These are phyloP conservation scores for Ctenomys sociabilis DNA, from an alignment of 2,113 vertebrate species.

Conservation along the genomic window DNA sequence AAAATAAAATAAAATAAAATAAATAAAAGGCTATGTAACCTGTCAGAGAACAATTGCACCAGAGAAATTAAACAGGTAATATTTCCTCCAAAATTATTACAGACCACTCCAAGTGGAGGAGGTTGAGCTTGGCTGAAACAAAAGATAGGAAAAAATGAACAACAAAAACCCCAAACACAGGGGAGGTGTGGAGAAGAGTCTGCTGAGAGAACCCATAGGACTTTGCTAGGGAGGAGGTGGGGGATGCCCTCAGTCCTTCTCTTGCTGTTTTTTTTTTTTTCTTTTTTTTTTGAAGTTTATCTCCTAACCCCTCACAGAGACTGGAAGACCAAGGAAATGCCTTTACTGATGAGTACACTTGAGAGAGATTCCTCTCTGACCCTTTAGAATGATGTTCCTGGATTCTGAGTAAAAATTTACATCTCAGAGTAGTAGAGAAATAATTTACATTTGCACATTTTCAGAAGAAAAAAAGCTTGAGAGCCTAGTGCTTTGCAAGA, in stretches of 20 bases:
- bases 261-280: neutral
- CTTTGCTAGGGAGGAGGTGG: rapidly evolving
- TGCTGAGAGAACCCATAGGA: neutral
- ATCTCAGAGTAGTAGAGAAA: neutral
- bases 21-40: neutral
- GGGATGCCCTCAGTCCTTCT: neutral
- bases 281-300: neutral
- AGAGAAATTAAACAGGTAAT: neutral
- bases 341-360: neutral
- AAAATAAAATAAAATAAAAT: too few species aligned
- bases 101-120: neutral
- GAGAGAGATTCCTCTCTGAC: neutral
- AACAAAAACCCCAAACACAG: neutral
- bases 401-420: neutral
- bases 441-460: neutral
- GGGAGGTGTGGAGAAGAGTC: neutral
- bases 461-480: neutral
- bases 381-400: neutral
- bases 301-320: neutral
- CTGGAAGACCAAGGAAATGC: neutral
- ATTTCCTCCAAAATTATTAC: neutral
- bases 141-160: neutral
- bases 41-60: neutral
- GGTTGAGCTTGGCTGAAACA: neutral
- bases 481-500: neutral